Percentiles rank a stretch among this genome's conserved stretches.
Evolutionary conservation across 2,113 vertebrate species (phyloP).

Genomic region (Podiceps cristatus): DNA sequence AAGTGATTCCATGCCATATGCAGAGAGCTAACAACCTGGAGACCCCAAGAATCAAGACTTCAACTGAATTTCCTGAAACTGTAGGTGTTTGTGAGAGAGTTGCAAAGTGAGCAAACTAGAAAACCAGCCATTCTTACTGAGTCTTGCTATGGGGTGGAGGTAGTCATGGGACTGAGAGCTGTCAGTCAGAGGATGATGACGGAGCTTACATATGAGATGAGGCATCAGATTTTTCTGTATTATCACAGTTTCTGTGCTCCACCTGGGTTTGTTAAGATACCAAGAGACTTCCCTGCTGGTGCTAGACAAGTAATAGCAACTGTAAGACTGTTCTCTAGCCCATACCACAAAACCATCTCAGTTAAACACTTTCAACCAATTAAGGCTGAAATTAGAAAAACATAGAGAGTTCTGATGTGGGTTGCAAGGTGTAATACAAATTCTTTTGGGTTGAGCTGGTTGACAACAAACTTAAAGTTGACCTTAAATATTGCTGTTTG

Average conservation of each 20-base stretch:
- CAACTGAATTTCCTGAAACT: not conserved
- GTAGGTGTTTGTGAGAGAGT: not conserved
- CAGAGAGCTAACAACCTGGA: not conserved
- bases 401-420: not conserved
- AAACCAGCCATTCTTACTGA: not conserved
- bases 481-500: not conserved
- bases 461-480: not conserved
- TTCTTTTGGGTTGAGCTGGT: not conserved
- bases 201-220: not conserved
- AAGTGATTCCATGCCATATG: not conserved
- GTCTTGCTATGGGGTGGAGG: not conserved
- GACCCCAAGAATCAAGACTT: not conserved
- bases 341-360: not conserved
- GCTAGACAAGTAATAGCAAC: not conserved
- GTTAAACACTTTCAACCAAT: not conserved
- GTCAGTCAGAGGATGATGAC: not conserved
- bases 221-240: not conserved
- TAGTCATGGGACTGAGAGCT: not conserved
- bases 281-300: not conserved
- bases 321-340: not conserved
- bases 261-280: not conserved
- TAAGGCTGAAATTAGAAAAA: not conserved
- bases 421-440: not conserved
- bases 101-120: not conserved
- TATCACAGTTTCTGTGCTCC: not conserved